Evolutionary conservation across 2,797 vertebrate genomes (phyloP), one percentile per base, ranked within the genome.

Genomic region (Mus spretus): DNA sequence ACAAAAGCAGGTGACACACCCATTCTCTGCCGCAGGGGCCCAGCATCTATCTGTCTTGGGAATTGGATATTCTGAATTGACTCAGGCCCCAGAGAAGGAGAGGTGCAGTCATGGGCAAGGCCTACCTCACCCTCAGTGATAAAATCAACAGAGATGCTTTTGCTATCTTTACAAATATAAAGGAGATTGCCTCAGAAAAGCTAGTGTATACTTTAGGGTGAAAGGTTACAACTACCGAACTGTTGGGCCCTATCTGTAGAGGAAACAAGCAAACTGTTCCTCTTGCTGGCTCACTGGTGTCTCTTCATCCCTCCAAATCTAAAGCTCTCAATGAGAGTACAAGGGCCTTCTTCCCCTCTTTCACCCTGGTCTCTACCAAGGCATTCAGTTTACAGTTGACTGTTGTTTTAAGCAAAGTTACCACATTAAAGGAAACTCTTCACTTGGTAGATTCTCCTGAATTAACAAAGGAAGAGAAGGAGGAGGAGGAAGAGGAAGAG

Each of bases 1-100:
- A 78, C 88, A 93, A 95, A 95, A 96, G 93, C 89, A 96, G 93
- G 88, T 96, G 93, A 98, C 92, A 98, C 94, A 83, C 78, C 82
- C 12, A 2, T 91, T 81, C 93, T 94, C 96, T 59, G 31, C 28
- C 22, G 57, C 92, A 96, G 94, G 67, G 95, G 65, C 86, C 67
- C 57, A 85, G 97, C 91, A 93, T 91, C 93, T 95, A 86, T 90
- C 78, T 95, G 67, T 90, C 90, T 93, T 91, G 57, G 75, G 47
- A 88, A 97, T 83, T 57, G 61, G 67, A 82, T 90, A 34, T 63
- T 96, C 55, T 81, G 88, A 96, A 89, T 89, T 1, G 6, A 96
- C 70, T 83, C 26, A 31, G 63, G 37, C 85, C 78, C 78, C 91
- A 86, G n/a, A 44, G 92, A 86, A 70, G 63, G 50, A 81, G 0